Evolutionary conservation across 2,113 vertebrate species (phyloP), one percentile per base, ranked within the genome.

Genomic region (Anarrhichthys ocellatus): DNA sequence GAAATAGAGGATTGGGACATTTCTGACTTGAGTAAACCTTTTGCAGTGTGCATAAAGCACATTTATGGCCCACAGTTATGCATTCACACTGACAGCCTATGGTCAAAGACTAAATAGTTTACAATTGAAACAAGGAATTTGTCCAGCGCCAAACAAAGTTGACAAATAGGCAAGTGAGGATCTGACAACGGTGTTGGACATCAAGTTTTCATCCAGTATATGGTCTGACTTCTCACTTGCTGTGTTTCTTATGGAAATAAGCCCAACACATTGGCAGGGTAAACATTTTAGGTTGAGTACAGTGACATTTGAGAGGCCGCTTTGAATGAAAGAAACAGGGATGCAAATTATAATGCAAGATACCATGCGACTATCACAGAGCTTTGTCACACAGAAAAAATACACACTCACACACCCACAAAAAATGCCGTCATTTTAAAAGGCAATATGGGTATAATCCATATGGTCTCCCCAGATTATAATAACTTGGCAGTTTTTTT

Each of bases 401-500:
- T 46, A 82, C 66, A 82, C 78, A 81, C 48, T 71, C 87, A 83
- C 87, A 87, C 87, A 80, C 85, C 68, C 67, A 91, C 75, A 85
- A 87, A 81, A 77, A 89, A 89, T 83, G 71, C 71, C 83, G 73
- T 78, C 50, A 76, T 75, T 92, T 88, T 78, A 86, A 93, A 94
- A 94, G 89, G 91, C 91, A 93, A 89, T 80, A 81, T 77, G 71
- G 76, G 88, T 89, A 87, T 8, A 88, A 83, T 68, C 70, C 50
- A 62, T 61, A 85, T 64, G 81, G 82, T 84, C 74, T 83, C 65
- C 84, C 77, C 48, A 17, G 70, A 80, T 48, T 69, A 46, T 50
- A 80, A 79, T 85, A 56, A 88, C 73, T 91, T 93, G 90, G 92
- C 92, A 92, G 90, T 91, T 91, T 72, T 83, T 81, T 81, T 72